Conservation (phyloP, 2,797 vertebrate species). For the Coracias cyanogaster region DNA sequence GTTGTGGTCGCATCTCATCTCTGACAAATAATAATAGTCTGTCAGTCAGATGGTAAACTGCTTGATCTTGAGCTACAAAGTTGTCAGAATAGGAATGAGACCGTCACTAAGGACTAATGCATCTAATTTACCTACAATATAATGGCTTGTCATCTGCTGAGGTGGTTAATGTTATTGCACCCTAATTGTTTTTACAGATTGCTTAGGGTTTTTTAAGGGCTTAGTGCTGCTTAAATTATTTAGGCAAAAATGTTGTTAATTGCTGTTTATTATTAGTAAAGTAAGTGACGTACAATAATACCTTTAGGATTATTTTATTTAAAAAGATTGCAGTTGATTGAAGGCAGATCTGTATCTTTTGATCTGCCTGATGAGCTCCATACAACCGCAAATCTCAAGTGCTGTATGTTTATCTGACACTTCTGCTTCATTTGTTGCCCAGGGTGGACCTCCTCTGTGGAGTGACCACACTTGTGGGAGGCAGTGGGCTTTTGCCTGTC, state of each 20-base stretch:
- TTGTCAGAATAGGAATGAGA: not conserved
- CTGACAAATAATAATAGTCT: not conserved
- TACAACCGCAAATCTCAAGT: not conserved
- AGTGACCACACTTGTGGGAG: not conserved
- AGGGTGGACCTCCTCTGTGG: not conserved
- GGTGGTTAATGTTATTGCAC: not conserved
- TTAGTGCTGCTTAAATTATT: not conserved
- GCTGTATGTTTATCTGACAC: not conserved
- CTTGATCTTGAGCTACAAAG: not conserved
- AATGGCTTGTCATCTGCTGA: constrained; percentile 5
- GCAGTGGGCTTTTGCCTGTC: not conserved
- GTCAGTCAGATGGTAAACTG: not conserved
- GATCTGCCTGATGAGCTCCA: not conserved
- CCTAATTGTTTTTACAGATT: not conserved
- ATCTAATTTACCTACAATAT: not conserved
- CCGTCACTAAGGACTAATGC: not conserved
- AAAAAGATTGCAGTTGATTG: not conserved
- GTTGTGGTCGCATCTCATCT: not conserved
- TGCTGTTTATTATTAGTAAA: not conserved
- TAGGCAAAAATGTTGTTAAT: not conserved
- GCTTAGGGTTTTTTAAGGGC: not conserved
- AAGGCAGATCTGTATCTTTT: not conserved
- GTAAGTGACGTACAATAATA: not conserved
- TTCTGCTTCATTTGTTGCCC: not conserved
- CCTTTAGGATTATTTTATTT: not conserved